phyloP scores from a whole-genome alignment of 2,113 vertebrate species.

The Callipepla californica region DNA sequence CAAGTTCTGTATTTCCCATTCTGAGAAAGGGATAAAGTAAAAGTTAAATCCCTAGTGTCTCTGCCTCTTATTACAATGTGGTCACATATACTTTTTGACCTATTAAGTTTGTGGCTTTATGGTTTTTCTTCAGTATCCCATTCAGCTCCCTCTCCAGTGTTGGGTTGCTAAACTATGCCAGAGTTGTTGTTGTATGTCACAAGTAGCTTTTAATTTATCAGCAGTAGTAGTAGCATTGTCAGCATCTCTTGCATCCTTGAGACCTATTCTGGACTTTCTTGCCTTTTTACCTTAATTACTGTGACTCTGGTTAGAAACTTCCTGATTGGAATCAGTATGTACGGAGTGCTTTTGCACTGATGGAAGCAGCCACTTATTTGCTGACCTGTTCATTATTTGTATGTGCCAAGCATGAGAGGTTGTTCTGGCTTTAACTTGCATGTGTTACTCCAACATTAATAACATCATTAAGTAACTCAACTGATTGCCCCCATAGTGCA shows the following conservation, averaged over 20 bases:
- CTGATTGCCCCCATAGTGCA: background rate
- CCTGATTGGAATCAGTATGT: rapidly evolving
- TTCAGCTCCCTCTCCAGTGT: background rate
- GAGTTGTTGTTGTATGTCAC: background rate
- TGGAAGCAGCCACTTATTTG: background rate
- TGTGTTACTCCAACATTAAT: background rate
- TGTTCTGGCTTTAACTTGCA: background rate
- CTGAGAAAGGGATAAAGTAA: background rate
- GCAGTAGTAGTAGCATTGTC: background rate
- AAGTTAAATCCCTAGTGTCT: background rate
- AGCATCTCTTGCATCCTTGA: background rate
- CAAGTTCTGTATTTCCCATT: background rate
- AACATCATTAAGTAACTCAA: background rate
- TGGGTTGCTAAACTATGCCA: background rate
- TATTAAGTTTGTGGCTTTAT: background rate
- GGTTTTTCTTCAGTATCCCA: background rate
- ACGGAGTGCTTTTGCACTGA: background rate
- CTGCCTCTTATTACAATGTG: background rate
- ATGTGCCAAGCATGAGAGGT: background rate
- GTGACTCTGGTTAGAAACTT: background rate
- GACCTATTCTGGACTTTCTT: background rate
- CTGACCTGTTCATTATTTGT: background rate
- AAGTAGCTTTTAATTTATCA: background rate
- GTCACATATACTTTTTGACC: background rate
- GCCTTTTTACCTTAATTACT: background rate